Evolutionary conservation across 2,797 vertebrate genomes (phyloP).

Genomic region (Falco novaeseelandiae): DNA sequence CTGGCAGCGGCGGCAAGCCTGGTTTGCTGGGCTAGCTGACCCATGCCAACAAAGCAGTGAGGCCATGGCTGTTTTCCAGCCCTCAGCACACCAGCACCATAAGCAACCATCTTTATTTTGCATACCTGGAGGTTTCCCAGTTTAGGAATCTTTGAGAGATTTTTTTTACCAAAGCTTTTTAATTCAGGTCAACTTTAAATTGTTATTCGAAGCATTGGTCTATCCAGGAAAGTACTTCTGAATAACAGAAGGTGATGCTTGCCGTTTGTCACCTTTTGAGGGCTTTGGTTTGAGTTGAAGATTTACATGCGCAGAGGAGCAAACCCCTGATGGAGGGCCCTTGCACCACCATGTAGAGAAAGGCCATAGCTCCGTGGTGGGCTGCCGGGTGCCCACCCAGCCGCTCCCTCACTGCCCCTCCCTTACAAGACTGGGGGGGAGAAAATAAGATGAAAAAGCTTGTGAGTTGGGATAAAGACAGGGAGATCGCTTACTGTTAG

Average conservation of each 20-base stretch:
- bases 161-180: background rate
- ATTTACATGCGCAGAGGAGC: background rate
- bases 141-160: background rate
- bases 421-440: background rate
- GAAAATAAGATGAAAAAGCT: background rate
- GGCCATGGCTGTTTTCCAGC: background rate
- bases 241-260: fast-evolving
- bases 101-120: background rate
- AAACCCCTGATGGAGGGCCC: fast-evolving
- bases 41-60: background rate
- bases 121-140: background rate
- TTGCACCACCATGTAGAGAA: background rate
- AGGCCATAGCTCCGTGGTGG: background rate
- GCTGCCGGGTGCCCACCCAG: background rate
- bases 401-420: background rate
- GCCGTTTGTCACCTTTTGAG: background rate
- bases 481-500: background rate
- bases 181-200: background rate
- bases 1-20: background rate
- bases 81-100: background rate
- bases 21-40: background rate
- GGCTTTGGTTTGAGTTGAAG: background rate
- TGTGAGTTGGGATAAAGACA: too few species aligned
- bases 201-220: background rate
- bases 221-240: background rate